Evolutionary conservation across 2,113 vertebrate genomes (phyloP).

Genomic region (Ammospiza caudacuta): DNA sequence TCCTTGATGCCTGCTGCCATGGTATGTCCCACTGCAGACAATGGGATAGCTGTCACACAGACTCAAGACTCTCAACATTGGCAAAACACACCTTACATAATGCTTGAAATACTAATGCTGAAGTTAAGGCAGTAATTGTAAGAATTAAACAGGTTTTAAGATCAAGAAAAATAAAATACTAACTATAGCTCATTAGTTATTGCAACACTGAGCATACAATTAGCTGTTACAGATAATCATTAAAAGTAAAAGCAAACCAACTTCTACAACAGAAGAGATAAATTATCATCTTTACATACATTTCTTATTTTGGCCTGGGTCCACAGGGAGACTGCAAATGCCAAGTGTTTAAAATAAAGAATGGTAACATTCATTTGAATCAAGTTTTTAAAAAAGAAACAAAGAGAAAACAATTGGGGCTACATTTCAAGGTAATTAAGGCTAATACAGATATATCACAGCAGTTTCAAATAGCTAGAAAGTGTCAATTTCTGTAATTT

Average conservation of each 20-base stretch:
- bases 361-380: background rate
- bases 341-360: background rate
- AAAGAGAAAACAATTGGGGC: background rate
- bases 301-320: background rate
- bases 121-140: background rate
- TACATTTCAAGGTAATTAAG: background rate
- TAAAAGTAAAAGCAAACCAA: background rate
- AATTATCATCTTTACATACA: background rate
- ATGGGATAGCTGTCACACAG: constrained; percentile 38
- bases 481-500: background rate
- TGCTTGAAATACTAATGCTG: background rate
- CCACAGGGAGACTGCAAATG: background rate
- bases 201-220: background rate
- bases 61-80: background rate
- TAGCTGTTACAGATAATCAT: background rate
- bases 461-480: background rate
- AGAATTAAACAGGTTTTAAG: background rate
- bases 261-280: background rate
- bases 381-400: background rate
- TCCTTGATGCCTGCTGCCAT: constrained; percentile 53
- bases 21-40: constrained; percentile 55
- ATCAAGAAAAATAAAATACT: background rate
- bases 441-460: background rate
- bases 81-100: background rate
- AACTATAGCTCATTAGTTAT: background rate